Conservation (phyloP, 2,113 vertebrate species). For the Heterocephalus glaber region DNA sequence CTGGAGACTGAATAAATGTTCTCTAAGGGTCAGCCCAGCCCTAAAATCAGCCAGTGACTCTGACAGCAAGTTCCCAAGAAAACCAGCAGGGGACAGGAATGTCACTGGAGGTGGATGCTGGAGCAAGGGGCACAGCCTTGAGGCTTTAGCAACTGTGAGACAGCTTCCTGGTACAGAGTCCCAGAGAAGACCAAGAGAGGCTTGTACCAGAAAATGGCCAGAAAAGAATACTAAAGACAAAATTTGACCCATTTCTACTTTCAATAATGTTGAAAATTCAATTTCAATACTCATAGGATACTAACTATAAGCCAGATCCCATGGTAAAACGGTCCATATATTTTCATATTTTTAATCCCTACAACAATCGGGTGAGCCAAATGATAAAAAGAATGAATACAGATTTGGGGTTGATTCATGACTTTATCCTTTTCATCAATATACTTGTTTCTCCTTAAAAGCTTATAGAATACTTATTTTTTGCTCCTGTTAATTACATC, state of each 20-base stretch:
- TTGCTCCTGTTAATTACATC: background rate
- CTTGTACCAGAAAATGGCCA: background rate
- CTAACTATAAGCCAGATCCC: background rate
- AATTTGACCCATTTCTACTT: conserved; percentile 20
- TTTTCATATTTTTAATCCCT: conserved; percentile 36
- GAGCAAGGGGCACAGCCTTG: background rate
- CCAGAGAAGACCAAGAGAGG: background rate
- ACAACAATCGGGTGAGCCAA: conserved; percentile 21
- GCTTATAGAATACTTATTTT: background rate
- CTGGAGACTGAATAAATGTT: conserved; percentile 21
- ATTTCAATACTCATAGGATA: conserved; percentile 29
- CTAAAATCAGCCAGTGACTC: background rate
- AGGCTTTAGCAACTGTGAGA: background rate
- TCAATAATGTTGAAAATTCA: conserved; percentile 39
- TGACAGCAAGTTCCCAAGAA: background rate
- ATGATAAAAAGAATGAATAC: background rate
- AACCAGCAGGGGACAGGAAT: background rate
- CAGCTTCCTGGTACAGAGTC: background rate
- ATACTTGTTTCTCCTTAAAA: conserved; percentile 33
- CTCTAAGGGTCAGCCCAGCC: background rate
- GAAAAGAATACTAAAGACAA: background rate
- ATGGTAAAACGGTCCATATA: conserved; percentile 24
- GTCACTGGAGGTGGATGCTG: background rate
- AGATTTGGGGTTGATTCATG: background rate
- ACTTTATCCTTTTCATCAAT: conserved; percentile 34